Conservation (phyloP, 2,113 vertebrate genomes). For the Bambusicola thoracicus region DNA sequence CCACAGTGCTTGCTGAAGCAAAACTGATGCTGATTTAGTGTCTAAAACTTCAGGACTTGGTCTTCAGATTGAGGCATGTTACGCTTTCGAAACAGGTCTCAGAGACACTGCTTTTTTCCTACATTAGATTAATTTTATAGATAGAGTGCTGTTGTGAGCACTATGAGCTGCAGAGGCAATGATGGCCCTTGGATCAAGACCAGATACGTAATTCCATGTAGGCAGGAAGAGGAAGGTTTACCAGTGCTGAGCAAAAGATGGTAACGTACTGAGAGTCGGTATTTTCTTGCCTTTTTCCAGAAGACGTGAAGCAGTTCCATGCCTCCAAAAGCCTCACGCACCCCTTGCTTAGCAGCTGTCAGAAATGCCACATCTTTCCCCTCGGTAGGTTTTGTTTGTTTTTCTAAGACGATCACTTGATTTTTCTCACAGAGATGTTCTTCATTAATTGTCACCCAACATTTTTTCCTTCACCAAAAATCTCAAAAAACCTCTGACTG, state of each 20-base stretch:
- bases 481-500: not conserved
- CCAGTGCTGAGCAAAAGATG: not conserved
- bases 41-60: not conserved
- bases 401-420: not conserved
- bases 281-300: not conserved
- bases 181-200: not conserved
- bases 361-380: not conserved
- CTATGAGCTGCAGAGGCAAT: not conserved
- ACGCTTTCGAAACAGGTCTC: not conserved
- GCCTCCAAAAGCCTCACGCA: not conserved
- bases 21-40: not conserved
- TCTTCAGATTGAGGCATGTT: not conserved
- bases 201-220: not conserved
- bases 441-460: not conserved
- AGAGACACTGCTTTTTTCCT: not conserved
- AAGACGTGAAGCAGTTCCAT: not conserved
- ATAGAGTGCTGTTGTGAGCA: not conserved
- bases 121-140: not conserved
- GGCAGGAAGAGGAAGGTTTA: not conserved
- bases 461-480: not conserved
- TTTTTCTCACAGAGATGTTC: not conserved
- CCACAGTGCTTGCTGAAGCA: not conserved
- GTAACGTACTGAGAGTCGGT: not conserved
- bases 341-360: not conserved
- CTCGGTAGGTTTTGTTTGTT: not conserved